These are phyloP conservation scores for Corythornis vintsioides DNA, from an alignment of 2,113 vertebrate genomes.

Conservation along the genomic window DNA sequence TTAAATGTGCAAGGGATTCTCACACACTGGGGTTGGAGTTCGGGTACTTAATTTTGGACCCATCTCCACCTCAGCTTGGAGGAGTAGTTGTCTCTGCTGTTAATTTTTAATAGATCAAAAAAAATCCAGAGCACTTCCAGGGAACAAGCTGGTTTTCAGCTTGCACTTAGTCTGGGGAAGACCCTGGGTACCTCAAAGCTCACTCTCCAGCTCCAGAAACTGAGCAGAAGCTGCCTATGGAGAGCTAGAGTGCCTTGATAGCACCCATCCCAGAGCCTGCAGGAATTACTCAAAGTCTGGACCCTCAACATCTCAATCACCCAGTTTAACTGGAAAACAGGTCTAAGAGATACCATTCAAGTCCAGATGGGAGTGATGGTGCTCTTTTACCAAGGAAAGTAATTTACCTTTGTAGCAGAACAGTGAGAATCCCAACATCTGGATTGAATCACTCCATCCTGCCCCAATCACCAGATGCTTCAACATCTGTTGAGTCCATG, in stretches of 20 bases:
- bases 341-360: not conserved
- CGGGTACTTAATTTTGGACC: not conserved
- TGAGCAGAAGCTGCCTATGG: not conserved
- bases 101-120: slow-evolving; percentile 44
- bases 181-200: not conserved
- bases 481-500: slow-evolving; percentile 40
- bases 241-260: not conserved
- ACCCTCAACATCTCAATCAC: not conserved
- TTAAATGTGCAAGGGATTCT: not conserved
- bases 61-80: not conserved
- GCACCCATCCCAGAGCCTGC: not conserved
- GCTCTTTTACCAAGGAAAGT: not conserved
- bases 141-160: not conserved
- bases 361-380: rapidly evolving
- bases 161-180: not conserved
- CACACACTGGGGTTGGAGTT: not conserved
- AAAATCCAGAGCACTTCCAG: not conserved
- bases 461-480: slow-evolving; percentile 41
- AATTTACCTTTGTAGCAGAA: not conserved
- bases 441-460: slow-evolving; percentile 1
- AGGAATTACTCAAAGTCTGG: not conserved
- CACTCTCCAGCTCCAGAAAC: not conserved
- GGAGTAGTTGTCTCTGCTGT: not conserved
- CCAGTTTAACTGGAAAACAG: not conserved
- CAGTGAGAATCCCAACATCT: not conserved